Evolutionary conservation across 2,888 invertebrate species (phyloP).

Genomic region (Hypolimnas misippus): DNA sequence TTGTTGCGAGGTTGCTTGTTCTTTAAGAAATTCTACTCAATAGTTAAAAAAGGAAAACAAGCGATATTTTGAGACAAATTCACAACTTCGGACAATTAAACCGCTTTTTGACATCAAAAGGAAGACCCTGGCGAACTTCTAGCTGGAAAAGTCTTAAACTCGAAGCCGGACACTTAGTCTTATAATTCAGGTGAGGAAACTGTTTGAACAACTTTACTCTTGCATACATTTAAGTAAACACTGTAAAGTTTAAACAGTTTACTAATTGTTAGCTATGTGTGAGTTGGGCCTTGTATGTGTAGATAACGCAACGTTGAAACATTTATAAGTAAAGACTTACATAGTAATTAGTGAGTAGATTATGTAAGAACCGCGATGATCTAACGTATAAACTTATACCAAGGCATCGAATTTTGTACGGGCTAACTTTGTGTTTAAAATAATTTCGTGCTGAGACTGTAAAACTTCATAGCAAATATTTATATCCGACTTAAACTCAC

Average conservation of each 20-base stretch:
- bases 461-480: no score
- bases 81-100: conserved; percentile 70
- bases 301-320: not conserved
- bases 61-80: conserved; percentile 28
- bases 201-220: conserved; percentile 25
- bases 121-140: conserved; percentile 67
- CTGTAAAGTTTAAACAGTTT: conserved; percentile 12
- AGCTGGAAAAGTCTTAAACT: conserved; percentile 49
- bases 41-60: conserved; percentile 21
- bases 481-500: no score
- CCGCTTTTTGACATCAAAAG: conserved; percentile 66
- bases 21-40: no score
- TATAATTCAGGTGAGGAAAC: conserved; percentile 41
- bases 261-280: conserved; percentile 5
- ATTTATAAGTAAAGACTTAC: no score
- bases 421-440: no score
- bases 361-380: no score
- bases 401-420: no score
- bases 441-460: no score
- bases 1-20: no score
- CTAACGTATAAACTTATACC: no score
- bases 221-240: conserved; percentile 29
- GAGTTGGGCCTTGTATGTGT: not conserved
- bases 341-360: no score
- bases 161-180: conserved; percentile 55